These are phyloP conservation scores for Poecile montanus DNA, from an alignment of 2,797 vertebrate species.

Conservation along the genomic window DNA sequence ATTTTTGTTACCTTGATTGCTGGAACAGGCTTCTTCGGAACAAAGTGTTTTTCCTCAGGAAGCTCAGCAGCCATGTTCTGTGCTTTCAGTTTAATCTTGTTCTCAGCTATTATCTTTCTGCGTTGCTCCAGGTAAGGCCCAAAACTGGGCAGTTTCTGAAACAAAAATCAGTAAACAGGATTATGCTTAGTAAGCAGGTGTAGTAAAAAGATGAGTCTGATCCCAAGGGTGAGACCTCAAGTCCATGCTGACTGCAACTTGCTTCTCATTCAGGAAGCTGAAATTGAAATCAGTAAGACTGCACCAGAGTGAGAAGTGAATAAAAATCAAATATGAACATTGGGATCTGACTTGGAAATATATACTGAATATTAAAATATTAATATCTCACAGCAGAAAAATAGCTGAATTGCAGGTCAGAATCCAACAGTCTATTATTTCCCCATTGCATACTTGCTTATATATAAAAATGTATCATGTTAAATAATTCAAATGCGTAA, in stretches of 20 bases:
- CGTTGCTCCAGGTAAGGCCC: slow-evolving; percentile 83
- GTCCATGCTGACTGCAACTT: neutral
- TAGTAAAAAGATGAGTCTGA: neutral
- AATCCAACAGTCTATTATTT: slow-evolving; percentile 3
- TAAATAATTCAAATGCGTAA: slow-evolving; percentile 48
- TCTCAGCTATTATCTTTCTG: slow-evolving; percentile 79
- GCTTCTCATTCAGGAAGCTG: neutral
- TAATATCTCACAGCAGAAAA: slow-evolving; percentile 39
- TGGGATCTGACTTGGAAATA: slow-evolving; percentile 29
- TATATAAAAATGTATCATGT: slow-evolving; percentile 6
- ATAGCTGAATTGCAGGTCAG: slow-evolving; percentile 39
- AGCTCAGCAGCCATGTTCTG: slow-evolving; percentile 13
- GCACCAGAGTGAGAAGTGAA: neutral
- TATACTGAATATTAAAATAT: slow-evolving; percentile 49
- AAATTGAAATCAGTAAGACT: neutral
- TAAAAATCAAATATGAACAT: slow-evolving; percentile 16
- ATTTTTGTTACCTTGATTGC: slow-evolving; percentile 81
- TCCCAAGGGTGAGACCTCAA: neutral
- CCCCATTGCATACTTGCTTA: neutral
- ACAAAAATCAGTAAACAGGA: neutral
- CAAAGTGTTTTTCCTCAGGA: slow-evolving; percentile 61
- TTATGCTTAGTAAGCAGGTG: neutral
- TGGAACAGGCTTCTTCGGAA: slow-evolving; percentile 77
- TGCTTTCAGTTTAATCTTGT: slow-evolving; percentile 73
- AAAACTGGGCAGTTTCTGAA: slow-evolving; percentile 82